Percentiles rank a stretch among this genome's conserved stretches.
phyloP scores from a whole-genome alignment of 1,140 invertebrate genomes.

The Drosophila watanabei region DNA sequence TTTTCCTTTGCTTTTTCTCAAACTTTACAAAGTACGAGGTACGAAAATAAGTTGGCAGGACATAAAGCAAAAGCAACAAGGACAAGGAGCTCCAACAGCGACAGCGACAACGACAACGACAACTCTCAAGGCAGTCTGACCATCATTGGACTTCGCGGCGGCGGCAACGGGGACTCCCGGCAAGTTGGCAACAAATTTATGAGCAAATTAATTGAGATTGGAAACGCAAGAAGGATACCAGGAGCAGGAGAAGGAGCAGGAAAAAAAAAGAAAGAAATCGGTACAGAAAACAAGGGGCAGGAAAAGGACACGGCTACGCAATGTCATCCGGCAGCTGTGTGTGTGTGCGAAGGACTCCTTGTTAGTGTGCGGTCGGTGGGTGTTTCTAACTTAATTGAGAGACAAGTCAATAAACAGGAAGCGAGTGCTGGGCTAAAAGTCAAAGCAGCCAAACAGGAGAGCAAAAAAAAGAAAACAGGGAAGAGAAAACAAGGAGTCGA shows the following conservation, averaged over 20 bases:
- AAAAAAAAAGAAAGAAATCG: conserved; percentile 16
- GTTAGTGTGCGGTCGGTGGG: conserved; percentile 62
- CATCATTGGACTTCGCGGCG: conserved; percentile 18
- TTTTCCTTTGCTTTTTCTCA: background rate
- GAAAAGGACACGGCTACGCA: conserved; percentile 54
- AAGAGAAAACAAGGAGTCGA: background rate
- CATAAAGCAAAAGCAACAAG: conserved; percentile 76
- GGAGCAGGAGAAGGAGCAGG: conserved; percentile 7
- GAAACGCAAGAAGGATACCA: conserved; percentile 68
- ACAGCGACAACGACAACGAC: conserved; percentile 54
- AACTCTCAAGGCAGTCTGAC: conserved; percentile 41
- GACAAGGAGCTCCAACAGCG: conserved; percentile 29
- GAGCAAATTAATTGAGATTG: conserved; percentile 85
- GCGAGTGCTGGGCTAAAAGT: conserved; percentile 71
- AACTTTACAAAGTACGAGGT: background rate
- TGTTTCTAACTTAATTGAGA: conserved; percentile 82
- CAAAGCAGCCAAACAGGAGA: conserved; percentile 50
- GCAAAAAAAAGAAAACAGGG: conserved; percentile 9
- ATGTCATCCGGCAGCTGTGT: conserved; percentile 51
- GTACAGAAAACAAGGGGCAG: conserved; percentile 10
- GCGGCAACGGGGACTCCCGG: background rate
- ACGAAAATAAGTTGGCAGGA: conserved; percentile 53
- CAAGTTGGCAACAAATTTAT: conserved; percentile 82
- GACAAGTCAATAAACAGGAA: conserved; percentile 85
- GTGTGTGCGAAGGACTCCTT: conserved; percentile 8